These are phyloP conservation scores for Eupithecia centaureata DNA, from an alignment of 2,888 invertebrate genomes.

Conservation along the genomic window DNA sequence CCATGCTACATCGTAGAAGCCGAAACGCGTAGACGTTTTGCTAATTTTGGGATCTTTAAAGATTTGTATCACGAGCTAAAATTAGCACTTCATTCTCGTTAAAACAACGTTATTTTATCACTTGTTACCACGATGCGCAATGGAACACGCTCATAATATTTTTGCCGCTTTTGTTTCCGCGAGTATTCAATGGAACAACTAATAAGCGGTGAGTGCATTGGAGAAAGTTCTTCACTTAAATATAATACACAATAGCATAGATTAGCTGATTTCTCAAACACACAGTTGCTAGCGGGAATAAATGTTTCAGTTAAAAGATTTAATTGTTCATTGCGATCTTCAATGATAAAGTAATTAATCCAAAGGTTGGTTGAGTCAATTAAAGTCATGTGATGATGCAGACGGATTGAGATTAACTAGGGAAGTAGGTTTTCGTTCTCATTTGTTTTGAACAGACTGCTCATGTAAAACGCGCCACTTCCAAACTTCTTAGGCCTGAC, in stretches of 20 bases:
- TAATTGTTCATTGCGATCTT: background rate
- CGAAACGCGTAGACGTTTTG: too few relatives aligned
- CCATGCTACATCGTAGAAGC: too few relatives aligned
- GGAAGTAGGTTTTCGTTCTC: background rate
- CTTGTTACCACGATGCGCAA: too few relatives aligned
- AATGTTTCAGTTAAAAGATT: background rate
- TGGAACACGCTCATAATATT: too few relatives aligned
- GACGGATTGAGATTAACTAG: background rate
- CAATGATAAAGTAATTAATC: conserved; percentile 4
- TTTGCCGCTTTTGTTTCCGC: background rate
- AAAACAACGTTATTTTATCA: background rate
- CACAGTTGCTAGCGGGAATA: background rate
- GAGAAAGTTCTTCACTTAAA: background rate
- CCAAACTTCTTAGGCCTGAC: too few relatives aligned
- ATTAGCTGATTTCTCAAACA: background rate
- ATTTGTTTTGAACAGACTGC: background rate
- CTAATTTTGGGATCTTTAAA: too few relatives aligned
- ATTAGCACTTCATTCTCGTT: background rate
- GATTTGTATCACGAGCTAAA: background rate
- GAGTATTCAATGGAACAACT: background rate
- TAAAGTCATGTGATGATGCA: conserved; percentile 2
- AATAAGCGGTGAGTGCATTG: background rate
- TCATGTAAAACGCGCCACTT: too few relatives aligned
- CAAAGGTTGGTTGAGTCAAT: background rate
- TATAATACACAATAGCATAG: too few relatives aligned